phyloP scores from a whole-genome alignment of 2,797 vertebrate genomes.

The Enteromius treurensis region DNA sequence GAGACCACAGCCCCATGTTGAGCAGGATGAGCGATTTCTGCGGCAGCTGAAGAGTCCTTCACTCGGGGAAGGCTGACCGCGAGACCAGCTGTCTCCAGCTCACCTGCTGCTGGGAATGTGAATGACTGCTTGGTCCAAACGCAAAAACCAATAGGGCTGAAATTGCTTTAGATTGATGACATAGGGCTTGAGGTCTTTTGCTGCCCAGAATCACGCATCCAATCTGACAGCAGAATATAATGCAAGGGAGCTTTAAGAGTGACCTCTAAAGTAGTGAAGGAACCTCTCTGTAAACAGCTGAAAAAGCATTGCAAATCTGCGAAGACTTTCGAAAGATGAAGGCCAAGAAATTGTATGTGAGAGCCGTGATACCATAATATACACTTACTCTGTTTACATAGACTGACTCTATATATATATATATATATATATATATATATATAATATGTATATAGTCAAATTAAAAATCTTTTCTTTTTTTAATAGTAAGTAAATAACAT shows the following conservation, averaged over 20 bases:
- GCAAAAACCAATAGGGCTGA: constrained; percentile 65
- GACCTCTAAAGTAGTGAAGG: constrained; percentile 60
- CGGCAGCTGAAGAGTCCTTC: constrained; percentile 73
- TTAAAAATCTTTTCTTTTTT: too few species aligned
- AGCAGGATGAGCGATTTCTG: constrained; percentile 70
- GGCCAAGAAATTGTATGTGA: constrained; percentile 2
- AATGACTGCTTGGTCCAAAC: constrained; percentile 69
- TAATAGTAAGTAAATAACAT: not conserved
- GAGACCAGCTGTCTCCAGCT: constrained; percentile 69
- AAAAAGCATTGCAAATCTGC: constrained; percentile 25
- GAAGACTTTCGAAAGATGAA: constrained; percentile 17
- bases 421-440: too few species aligned
- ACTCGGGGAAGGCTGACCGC: constrained; percentile 69
- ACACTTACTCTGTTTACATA: not conserved
- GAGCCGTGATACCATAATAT: not conserved
- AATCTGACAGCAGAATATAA: constrained; percentile 58
- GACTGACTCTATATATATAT: too few species aligned
- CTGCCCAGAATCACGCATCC: constrained; percentile 60
- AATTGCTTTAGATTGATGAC: constrained; percentile 71
- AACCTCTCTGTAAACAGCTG: constrained; percentile 37
- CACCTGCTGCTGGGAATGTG: constrained; percentile 69
- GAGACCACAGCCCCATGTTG: constrained; percentile 66
- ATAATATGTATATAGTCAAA: too few species aligned
- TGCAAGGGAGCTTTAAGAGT: constrained; percentile 61
- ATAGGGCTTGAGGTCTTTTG: constrained; percentile 63